phyloP scores from a whole-genome alignment of 2,113 vertebrate genomes.

The Columba janthina region DNA sequence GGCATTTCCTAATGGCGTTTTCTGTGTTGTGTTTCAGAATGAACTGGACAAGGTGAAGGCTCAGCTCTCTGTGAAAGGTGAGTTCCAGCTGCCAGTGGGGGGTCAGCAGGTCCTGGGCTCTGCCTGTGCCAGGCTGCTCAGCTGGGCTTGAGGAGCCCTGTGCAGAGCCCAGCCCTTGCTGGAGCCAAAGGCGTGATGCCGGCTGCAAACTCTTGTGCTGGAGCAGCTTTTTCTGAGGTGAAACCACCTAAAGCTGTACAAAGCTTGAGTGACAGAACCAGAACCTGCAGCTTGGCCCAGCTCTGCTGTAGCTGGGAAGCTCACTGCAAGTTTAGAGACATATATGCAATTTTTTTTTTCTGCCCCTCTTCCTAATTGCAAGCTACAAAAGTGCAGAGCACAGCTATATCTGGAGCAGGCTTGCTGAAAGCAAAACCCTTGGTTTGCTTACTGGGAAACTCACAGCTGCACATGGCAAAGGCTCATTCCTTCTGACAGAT shows the following conservation, averaged over 20 bases:
- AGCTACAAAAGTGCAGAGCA: not conserved
- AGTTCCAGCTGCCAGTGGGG: not conserved
- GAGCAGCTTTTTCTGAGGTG: fast-evolving
- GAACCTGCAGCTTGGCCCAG: not conserved
- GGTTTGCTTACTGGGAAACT: not conserved
- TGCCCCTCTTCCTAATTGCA: not conserved
- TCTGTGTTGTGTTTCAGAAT: conserved; percentile 81
- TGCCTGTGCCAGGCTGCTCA: not conserved
- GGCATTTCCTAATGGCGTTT: not conserved
- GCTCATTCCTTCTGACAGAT: not conserved
- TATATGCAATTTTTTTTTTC: not conserved
- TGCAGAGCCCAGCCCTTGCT: not conserved
- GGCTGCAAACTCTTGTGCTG: not conserved
- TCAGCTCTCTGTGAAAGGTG: conserved; percentile 88
- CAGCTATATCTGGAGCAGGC: not conserved
- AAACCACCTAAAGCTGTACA: not conserved
- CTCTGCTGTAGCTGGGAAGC: not conserved
- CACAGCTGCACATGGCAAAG: not conserved
- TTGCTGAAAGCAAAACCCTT: not conserved
- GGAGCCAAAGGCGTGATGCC: fast-evolving
- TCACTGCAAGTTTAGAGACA: not conserved
- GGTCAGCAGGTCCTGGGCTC: not conserved
- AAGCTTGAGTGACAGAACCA: not conserved
- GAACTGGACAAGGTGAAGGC: conserved; percentile 86
- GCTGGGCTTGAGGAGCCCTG: not conserved